phyloP scores from a whole-genome alignment of 2,113 vertebrate genomes.

The Sinocyclocheilus maitianheensis region DNA sequence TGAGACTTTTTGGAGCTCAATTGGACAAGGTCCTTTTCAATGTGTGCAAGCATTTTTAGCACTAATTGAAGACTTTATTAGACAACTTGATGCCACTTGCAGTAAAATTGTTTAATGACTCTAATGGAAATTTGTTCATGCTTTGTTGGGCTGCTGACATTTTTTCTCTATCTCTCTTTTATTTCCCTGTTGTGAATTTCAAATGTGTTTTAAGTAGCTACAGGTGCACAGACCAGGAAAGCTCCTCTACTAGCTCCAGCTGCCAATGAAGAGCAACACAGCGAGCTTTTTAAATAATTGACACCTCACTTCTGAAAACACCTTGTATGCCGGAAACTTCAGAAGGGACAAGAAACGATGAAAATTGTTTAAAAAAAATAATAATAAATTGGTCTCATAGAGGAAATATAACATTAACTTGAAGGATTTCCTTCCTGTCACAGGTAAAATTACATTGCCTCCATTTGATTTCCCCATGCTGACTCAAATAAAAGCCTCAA shows the following conservation, averaged over 20 bases:
- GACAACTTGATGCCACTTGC: slow-evolving; percentile 55
- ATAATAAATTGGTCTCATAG: slow-evolving; percentile 1
- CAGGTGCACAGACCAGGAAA: slow-evolving; percentile 9
- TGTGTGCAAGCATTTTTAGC: slow-evolving; percentile 57
- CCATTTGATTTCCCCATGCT: slow-evolving; percentile 57
- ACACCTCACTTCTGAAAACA: slow-evolving; percentile 18
- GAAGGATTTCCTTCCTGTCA: slow-evolving; percentile 40
- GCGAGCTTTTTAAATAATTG: slow-evolving; percentile 28
- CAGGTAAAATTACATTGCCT: slow-evolving; percentile 42
- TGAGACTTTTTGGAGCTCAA: slow-evolving; percentile 52
- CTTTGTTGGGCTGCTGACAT: slow-evolving; percentile 8
- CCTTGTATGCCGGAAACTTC: not conserved
- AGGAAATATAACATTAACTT: slow-evolving; percentile 40
- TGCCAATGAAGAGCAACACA: not conserved
- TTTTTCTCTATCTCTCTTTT: not conserved
- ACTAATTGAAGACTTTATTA: slow-evolving; percentile 63
- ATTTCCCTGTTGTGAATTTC: slow-evolving; percentile 21
- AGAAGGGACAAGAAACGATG: not conserved
- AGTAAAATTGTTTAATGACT: slow-evolving; percentile 64
- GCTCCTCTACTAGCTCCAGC: not conserved
- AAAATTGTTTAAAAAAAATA: not conserved
- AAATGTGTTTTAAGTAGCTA: slow-evolving; percentile 19
- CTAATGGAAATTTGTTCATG: slow-evolving; percentile 40
- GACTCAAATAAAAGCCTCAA: slow-evolving; percentile 51
- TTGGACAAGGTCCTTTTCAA: slow-evolving; percentile 55